Base-by-base conservation (phyloP, 2,888 invertebrate species). In the Antheraea assamensis region DNA sequence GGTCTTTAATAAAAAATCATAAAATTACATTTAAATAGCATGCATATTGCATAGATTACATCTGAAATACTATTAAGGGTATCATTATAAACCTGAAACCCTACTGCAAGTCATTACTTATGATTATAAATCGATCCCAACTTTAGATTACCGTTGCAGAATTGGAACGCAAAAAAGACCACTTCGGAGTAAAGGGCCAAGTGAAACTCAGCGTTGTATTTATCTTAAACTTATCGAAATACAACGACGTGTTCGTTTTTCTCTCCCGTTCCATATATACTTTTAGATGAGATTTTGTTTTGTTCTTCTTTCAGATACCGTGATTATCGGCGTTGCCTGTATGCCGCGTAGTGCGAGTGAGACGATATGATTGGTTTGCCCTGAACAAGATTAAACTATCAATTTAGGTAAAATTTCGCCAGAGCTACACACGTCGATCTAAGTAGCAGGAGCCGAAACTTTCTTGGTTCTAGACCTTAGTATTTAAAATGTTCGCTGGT, bases 191-290 rank as follows among this genome's bases (percentile, higher is more conserved):
- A 87, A 89, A 88, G 61, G 85, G 85, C 85, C 88, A 87, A 90
- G 88, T 89, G 85, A 89, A 90, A 91, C 90, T 90, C 87, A 80
- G 86, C 88, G 87, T 86, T 90, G 90, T 93, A 93, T 93, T 93
- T 93, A 93, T 93, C 92, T 92, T 92, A 88, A 91, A 91, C 85
- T 91, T 93, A 93, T 93, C 92, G 88, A 88, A 90, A 92, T 90
- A 90, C 90, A 86, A 82, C 86, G 85, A 84, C 84, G 83, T 87
- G 79, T 88, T 92, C 88, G 86, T 91, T 92, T 91, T 91, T 91
- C 87, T 87, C 85, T 84, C 85, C 85, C 87, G 87, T 87, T 86
- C 80, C 84, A 84, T 87, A 88, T 90, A 90, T 89, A 91, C 90
- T 92, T 90, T 90, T 87, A 85, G 87, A 82, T 84, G 86, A 85